Percentiles rank a stretch among this genome's conserved stretches.
phyloP scores from a whole-genome alignment of 2,888 invertebrate genomes.

The Artemia sinica region DNA sequence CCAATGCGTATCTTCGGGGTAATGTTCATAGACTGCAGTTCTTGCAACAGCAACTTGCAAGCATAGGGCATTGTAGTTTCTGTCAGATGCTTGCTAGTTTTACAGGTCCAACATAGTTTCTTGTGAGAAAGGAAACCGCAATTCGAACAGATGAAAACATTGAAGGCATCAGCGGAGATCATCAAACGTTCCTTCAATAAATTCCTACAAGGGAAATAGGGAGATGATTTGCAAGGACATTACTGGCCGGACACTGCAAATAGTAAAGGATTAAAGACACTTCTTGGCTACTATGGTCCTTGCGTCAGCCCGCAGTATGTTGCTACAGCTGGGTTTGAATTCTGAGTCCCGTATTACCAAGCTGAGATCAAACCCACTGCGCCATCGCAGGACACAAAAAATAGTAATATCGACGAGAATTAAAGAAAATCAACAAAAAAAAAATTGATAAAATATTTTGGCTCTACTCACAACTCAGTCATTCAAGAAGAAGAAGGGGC shows the following conservation, averaged over 20 bases:
- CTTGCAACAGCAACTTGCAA: slow-evolving; percentile 91
- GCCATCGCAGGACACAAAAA: slow-evolving; percentile 16
- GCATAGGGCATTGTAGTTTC: slow-evolving; percentile 95
- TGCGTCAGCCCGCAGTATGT: neutral
- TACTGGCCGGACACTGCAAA: too few relatives aligned
- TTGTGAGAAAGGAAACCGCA: slow-evolving; percentile 51
- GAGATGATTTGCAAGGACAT: too few relatives aligned
- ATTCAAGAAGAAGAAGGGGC: too few relatives aligned
- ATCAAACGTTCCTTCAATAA: slow-evolving; percentile 86
- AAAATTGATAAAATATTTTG: too few relatives aligned
- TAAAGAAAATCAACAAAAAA: neutral
- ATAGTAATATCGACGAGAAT: slow-evolving; percentile 10
- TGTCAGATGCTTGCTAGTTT: slow-evolving; percentile 78
- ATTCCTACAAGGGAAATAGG: slow-evolving; percentile 49
- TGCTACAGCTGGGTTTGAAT: too few relatives aligned
- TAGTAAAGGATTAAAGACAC: too few relatives aligned
- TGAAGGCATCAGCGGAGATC: slow-evolving; percentile 92
- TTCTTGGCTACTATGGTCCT: too few relatives aligned
- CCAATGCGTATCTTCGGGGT: slow-evolving; percentile 56
- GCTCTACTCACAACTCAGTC: neutral
- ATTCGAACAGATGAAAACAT: slow-evolving; percentile 87
- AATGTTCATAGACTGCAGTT: slow-evolving; percentile 94
- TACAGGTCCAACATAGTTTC: slow-evolving; percentile 73
- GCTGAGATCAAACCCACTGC: too few relatives aligned
- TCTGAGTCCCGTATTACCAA: too few relatives aligned